A percentile compares a stretch with the other conserved stretches of the same genome.
phyloP scores from a whole-genome alignment of 2,888 invertebrate genomes.

The Druceiella hillmani region DNA sequence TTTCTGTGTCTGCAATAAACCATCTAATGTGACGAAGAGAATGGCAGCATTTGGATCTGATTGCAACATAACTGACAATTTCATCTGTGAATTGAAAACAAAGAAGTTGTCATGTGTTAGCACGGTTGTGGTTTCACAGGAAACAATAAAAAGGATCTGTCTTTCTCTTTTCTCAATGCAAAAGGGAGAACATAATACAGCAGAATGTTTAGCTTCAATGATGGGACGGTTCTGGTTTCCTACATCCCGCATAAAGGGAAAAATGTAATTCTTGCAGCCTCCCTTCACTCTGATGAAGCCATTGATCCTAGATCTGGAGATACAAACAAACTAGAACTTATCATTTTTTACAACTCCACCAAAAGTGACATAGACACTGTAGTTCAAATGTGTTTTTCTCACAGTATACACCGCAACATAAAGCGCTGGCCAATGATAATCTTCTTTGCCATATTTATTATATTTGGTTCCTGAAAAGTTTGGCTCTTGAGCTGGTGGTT shows the following conservation, averaged over 20 bases:
- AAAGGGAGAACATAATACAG: constrained; percentile 8
- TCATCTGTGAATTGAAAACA: neutral
- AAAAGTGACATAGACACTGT: no score
- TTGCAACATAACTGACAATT: neutral
- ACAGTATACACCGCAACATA: no score
- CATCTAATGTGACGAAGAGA: no score
- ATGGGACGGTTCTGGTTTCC: constrained; percentile 12
- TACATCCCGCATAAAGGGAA: constrained; percentile 10
- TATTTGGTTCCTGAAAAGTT: constrained; percentile 18
- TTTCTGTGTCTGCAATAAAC: no score
- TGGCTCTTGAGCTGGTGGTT: constrained; percentile 15
- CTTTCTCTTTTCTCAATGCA: no score
- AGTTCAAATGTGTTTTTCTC: no score
- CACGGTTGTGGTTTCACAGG: no score
- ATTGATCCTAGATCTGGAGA: no score
- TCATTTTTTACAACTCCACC: no score
- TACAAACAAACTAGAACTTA: no score
- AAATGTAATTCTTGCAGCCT: constrained; percentile 12
- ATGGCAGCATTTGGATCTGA: neutral
- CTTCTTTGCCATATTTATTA: constrained; percentile 15
- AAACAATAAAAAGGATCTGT: no score
- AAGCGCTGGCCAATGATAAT: constrained; percentile 21
- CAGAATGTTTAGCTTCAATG: constrained; percentile 15
- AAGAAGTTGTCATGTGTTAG: constrained; percentile 1
- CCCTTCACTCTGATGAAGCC: constrained; percentile 9